These are phyloP conservation scores for Pseudopleuronectes americanus DNA, from an alignment of 2,797 vertebrate species.

Conservation along the genomic window DNA sequence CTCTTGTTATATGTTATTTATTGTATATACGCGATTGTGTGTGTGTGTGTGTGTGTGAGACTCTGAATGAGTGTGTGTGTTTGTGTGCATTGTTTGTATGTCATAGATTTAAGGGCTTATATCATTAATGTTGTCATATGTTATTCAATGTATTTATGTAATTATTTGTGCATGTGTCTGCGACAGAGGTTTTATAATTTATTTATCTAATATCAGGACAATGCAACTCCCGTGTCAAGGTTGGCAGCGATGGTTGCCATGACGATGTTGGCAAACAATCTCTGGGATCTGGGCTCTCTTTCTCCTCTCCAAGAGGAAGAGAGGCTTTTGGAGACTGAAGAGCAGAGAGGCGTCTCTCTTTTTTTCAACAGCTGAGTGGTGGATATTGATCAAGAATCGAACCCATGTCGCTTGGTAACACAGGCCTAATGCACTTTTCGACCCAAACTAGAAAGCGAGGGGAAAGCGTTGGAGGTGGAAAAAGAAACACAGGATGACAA, in stretches of 20 bases:
- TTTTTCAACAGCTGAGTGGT: conserved; percentile 72
- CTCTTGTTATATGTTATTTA: too few relatives aligned
- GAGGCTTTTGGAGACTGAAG: conserved; percentile 59
- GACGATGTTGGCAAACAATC: conserved; percentile 81
- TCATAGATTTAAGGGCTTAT: not conserved
- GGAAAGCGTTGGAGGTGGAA: conserved; percentile 42
- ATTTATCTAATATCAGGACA: conserved; percentile 73
- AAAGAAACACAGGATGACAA: conserved; percentile 33
- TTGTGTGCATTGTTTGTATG: not conserved
- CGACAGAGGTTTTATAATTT: conserved; percentile 51
- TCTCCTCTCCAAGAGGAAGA: conserved; percentile 43
- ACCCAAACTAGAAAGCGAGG: conserved; percentile 70
- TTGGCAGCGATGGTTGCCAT: conserved; percentile 75
- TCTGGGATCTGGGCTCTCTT: conserved; percentile 58
- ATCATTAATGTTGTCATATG: not conserved
- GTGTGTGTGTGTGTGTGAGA: not conserved
- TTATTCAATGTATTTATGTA: not conserved
- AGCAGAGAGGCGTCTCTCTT: conserved; percentile 40
- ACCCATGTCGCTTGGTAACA: conserved; percentile 73
- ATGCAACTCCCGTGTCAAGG: conserved; percentile 71
- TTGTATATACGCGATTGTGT: not conserved
- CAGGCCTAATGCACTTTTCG: conserved; percentile 83
- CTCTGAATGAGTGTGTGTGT: not conserved
- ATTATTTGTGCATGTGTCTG: not conserved
- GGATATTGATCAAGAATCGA: conserved; percentile 85